phyloP scores from a whole-genome alignment of 2,797 vertebrate genomes.

The Pangasius sanitwongsei region DNA sequence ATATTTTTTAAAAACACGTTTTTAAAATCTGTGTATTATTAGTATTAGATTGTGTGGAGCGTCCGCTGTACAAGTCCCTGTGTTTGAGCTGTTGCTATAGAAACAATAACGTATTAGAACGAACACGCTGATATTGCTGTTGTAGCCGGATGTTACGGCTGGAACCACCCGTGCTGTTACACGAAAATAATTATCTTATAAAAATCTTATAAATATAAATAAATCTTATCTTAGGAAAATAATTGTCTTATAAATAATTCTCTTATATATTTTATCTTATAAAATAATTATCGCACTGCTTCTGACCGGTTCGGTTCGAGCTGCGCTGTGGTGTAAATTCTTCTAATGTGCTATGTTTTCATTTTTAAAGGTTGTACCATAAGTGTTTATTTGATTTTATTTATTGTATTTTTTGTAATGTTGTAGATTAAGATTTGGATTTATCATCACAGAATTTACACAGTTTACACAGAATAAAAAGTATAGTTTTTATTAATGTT shows the following conservation, averaged over 20 bases:
- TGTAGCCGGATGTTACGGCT: neutral
- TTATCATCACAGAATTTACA: neutral
- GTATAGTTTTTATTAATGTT: neutral
- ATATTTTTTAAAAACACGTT: too few relatives aligned
- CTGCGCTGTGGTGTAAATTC: neutral
- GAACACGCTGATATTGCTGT: neutral
- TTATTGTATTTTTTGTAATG: neutral
- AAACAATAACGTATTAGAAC: neutral
- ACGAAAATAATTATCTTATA: neutral
- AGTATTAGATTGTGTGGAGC: neutral
- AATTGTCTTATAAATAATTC: too few relatives aligned
- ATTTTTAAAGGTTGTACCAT: too few relatives aligned
- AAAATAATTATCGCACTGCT: neutral
- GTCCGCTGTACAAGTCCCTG: neutral
- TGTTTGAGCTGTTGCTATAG: neutral
- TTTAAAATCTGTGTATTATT: neutral
- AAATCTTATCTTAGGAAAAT: too few relatives aligned
- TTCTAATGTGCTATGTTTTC: neutral
- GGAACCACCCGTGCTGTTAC: neutral
- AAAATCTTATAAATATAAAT: too few relatives aligned
- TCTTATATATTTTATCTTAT: too few relatives aligned
- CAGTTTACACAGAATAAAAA: neutral
- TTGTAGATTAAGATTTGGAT: neutral
- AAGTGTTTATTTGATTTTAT: neutral
- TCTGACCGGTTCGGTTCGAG: neutral